These are phyloP conservation scores for Cyprinodon brontotheroides DNA, from an alignment of 2,113 vertebrate species.

Conservation along the genomic window DNA sequence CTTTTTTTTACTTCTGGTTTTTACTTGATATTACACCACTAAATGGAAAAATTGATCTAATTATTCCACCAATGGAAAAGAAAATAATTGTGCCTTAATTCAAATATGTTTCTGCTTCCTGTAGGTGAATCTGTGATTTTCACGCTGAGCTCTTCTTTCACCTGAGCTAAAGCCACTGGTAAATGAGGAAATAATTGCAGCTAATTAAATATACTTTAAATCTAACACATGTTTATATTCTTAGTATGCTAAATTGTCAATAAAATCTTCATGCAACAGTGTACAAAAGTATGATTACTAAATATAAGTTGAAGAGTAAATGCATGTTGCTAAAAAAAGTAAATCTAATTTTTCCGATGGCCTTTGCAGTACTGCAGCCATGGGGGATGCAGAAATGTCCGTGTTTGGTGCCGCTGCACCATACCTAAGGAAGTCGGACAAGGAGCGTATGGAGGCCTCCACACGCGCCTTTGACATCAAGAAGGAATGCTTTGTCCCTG, in stretches of 20 bases:
- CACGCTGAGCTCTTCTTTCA: conserved; percentile 27
- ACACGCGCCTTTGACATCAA: conserved; percentile 86
- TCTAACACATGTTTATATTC: not conserved
- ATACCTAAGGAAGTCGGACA: conserved; percentile 87
- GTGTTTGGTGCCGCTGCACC: conserved; percentile 82
- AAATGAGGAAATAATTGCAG: conserved; percentile 5
- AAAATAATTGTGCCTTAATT: not conserved
- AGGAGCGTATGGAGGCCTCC: conserved; percentile 87
- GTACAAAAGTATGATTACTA: not conserved
- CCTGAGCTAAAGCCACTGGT: conserved; percentile 51
- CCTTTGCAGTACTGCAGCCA: conserved; percentile 51
- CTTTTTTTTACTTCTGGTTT: conserved; percentile 9
- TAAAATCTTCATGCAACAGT: not conserved
- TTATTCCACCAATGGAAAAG: not conserved
- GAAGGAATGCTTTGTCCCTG: conserved; percentile 85
- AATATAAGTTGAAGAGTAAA: not conserved
- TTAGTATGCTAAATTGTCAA: not conserved
- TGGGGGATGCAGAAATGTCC: conserved; percentile 84
- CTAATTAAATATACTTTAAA: not conserved
- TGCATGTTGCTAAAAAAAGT: not conserved
- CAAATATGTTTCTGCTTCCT: conserved; percentile 19
- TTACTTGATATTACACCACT: not conserved
- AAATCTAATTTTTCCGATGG: conserved; percentile 2
- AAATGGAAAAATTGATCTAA: not conserved
- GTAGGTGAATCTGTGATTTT: conserved; percentile 45